phyloP scores from a whole-genome alignment of 2,113 vertebrate species.

The Pterocles gutturalis region DNA sequence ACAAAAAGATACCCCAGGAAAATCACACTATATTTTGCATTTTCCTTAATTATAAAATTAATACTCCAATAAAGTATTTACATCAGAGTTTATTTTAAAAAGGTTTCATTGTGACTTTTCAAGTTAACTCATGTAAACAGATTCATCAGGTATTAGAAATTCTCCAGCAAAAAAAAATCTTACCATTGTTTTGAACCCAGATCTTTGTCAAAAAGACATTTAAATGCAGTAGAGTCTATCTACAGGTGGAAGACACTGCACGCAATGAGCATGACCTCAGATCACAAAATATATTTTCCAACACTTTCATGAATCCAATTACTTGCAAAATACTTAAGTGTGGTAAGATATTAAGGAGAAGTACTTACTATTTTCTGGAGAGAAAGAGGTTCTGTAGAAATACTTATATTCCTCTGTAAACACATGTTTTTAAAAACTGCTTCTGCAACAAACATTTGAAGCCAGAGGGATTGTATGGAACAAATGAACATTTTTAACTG shows the following conservation, averaged over 20 bases:
- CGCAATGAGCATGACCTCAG: background rate
- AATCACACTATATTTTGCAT: background rate
- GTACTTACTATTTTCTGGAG: slow-evolving; percentile 87
- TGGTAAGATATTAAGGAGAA: background rate
- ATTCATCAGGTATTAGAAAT: background rate
- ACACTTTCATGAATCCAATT: background rate
- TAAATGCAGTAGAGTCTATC: background rate
- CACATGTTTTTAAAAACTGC: slow-evolving; percentile 88
- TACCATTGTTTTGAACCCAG: background rate
- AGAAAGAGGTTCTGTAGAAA: slow-evolving; percentile 81
- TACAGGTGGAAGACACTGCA: background rate
- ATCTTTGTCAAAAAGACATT: background rate
- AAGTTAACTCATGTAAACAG: background rate
- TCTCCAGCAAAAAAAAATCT: background rate
- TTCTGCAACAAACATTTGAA: slow-evolving; percentile 88
- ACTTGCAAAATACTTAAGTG: background rate
- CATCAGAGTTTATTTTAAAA: background rate
- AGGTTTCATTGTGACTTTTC: background rate
- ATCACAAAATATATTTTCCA: background rate
- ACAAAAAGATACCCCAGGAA: background rate
- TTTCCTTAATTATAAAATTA: background rate
- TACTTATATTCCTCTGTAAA: slow-evolving; percentile 71
- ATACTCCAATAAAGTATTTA: background rate
- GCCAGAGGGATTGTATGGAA: slow-evolving; percentile 83
- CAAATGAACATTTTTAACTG: slow-evolving; percentile 82